phyloP scores from a whole-genome alignment of 2,797 vertebrate species.

The Typhlichthys eigenmanni region DNA sequence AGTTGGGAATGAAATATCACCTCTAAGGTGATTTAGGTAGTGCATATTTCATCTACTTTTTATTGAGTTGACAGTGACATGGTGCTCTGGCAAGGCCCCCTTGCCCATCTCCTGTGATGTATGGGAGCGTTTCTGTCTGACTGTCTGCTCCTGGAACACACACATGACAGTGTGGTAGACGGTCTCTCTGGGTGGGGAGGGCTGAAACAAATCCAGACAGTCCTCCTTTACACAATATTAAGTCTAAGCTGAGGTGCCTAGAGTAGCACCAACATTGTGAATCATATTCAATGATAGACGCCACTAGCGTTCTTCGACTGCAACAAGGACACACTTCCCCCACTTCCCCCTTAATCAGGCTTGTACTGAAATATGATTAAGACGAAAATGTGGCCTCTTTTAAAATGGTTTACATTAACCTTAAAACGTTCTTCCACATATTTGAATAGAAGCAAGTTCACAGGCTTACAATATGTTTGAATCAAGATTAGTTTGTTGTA shows the following conservation, averaged over 20 bases:
- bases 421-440: too few relatives aligned
- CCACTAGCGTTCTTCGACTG: not conserved
- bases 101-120: not conserved
- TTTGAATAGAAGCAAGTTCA: too few relatives aligned
- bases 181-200: too few relatives aligned
- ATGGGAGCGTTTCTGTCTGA: conserved; percentile 4
- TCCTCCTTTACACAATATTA: not conserved
- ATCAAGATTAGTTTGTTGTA: too few relatives aligned
- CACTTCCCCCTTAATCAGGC: too few relatives aligned
- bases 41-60: conserved; percentile 11
- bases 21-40: conserved; percentile 1
- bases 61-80: conserved; percentile 17
- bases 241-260: not conserved
- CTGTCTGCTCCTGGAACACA: not conserved
- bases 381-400: too few relatives aligned
- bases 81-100: conserved; percentile 1
- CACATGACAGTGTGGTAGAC: not conserved
- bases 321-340: not conserved
- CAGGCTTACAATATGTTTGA: too few relatives aligned
- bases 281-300: not conserved
- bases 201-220: not conserved
- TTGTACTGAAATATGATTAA: too few relatives aligned
- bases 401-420: too few relatives aligned
- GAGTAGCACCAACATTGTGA: not conserved
- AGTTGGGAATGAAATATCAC: conserved; percentile 11